Conservation (phyloP, 2,797 vertebrate species). For the Anisognathus igniventris region DNA sequence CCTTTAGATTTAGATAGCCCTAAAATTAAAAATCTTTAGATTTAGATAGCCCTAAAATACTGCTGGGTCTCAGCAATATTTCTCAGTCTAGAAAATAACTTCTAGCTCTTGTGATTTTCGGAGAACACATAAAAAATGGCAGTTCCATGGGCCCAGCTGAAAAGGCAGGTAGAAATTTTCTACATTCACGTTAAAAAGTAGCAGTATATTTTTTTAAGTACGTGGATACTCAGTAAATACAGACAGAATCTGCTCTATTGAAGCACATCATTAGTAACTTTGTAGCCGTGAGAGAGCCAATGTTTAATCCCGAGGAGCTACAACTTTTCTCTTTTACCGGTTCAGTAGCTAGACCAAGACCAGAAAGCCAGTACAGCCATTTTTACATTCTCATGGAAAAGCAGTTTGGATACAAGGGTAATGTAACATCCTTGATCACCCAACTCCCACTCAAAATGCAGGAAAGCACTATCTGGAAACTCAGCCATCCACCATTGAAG, state of each 20-base stretch:
- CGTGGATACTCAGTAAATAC: background rate
- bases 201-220: background rate
- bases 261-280: background rate
- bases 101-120: background rate
- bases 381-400: background rate
- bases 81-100: background rate
- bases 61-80: background rate
- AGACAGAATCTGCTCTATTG: background rate
- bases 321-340: background rate
- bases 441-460: background rate
- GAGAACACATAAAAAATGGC: background rate
- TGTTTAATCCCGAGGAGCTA: background rate
- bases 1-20: background rate
- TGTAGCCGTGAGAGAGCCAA: background rate
- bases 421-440: background rate
- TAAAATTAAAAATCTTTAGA: background rate
- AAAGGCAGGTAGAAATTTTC: background rate
- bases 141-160: background rate
- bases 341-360: background rate
- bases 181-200: background rate
- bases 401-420: background rate
- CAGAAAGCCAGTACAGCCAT: background rate
- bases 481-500: background rate
- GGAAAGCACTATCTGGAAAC: background rate
- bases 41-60: background rate